A percentile compares a stretch with the other conserved stretches of the same genome.
Evolutionary conservation across 2,797 vertebrate species (phyloP).

Genomic region (Arctocebus calabarensis): DNA sequence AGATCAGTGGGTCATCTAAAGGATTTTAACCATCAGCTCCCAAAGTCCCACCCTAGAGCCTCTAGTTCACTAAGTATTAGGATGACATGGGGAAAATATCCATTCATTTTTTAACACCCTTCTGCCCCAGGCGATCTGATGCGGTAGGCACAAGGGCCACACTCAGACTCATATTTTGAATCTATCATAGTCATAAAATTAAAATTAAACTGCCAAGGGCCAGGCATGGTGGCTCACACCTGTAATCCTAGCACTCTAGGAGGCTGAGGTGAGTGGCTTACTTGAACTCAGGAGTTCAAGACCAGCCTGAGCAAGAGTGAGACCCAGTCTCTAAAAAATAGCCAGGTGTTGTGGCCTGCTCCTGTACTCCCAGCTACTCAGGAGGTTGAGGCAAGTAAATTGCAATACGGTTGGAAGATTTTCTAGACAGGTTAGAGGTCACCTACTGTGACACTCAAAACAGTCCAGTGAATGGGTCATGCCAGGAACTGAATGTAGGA

Average conservation of each 20-base stretch:
- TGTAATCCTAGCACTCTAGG: too few species aligned
- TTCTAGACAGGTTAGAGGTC: neutral
- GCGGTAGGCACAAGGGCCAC: neutral
- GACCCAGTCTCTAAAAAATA: too few species aligned
- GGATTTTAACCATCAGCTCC: neutral
- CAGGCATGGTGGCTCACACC: too few species aligned
- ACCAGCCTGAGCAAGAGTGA: too few species aligned
- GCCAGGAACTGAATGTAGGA: constrained; percentile 3
- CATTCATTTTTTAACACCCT: neutral
- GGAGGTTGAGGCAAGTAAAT: too few species aligned
- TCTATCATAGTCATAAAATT: neutral
- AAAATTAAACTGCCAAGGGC: neutral
- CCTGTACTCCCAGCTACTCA: too few species aligned
- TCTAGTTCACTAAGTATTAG: neutral
- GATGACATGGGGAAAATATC: neutral
- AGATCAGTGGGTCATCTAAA: neutral
- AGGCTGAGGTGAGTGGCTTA: too few species aligned
- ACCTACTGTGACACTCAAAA: neutral
- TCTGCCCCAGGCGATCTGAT: neutral
- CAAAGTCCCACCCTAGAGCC: neutral
- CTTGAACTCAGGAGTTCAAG: too few species aligned
- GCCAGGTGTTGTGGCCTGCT: too few species aligned
- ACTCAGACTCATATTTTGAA: neutral
- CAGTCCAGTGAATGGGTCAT: neutral
- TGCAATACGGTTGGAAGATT: neutral